Base-by-base conservation (phyloP, 2,888 invertebrate species). In the Brachyopa scutellaris region DNA sequence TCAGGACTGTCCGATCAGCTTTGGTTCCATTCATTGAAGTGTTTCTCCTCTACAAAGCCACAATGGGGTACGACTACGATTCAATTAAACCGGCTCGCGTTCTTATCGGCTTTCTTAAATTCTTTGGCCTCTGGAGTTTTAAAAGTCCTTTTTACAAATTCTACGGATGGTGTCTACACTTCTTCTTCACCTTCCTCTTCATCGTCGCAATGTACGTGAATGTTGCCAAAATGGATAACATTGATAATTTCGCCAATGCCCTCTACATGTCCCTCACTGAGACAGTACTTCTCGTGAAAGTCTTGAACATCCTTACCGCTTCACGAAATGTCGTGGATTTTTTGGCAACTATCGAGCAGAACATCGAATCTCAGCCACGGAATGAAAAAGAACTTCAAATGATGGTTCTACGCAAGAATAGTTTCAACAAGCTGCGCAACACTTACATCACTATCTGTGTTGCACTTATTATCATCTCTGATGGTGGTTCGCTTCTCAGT, bases 221-320 rank as follows among this genome's bases (percentile, higher is more conserved):
- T 36, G 87, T 85, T 6, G 66, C 87, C 1, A 59, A 69, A 0
- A 84, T 87, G 2, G 79, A 42, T 13, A 85, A 86, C 51, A 51
- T 89, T 13, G 86, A 88, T 33, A 74, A 88, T 59, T 86, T 86
- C 0, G 86, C 86, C 0, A 86, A 88, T 15, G 84, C 88, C 1
- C 84, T 88, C 0, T 89, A 87, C 57, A 86, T 89, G 84, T 85
- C 87, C 0, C 69, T 89, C 2, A 86, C 88, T 0, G 86, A 88
- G 55, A 67, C 83, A 19, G 85, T 85, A 0, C 64, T 87, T 2
- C 47, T 86, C 3, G 64, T 87, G 3, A 88, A 89, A 77, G 84
- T 88, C 1, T 26, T 87, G 0, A 88, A 88, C 53, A 87, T 88
- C 38, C 86, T 88, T 79, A 40, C 67, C 7, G 38, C 85, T 85